These are phyloP conservation scores for Spea multiplicata DNA, from an alignment of 2,113 vertebrate species.

Conservation along the genomic window DNA sequence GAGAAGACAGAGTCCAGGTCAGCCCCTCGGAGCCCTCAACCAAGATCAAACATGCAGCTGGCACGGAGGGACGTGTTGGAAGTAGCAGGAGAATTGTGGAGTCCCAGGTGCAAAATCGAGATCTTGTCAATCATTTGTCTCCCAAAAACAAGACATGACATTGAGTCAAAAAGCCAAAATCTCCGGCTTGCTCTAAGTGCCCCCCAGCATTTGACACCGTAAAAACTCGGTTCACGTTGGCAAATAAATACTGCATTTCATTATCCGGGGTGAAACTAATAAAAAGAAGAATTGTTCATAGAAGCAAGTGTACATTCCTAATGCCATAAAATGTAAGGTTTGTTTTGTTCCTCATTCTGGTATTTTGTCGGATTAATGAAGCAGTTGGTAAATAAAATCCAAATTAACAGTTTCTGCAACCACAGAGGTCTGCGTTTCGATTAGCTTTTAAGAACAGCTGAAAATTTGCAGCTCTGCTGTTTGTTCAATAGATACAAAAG, in stretches of 20 bases:
- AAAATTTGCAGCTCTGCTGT: not conserved
- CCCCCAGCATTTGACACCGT: conserved; percentile 54
- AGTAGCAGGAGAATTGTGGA: conserved; percentile 42
- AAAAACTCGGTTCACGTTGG: conserved; percentile 56
- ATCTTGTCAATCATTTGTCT: conserved; percentile 58
- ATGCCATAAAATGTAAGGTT: not conserved
- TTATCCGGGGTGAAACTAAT: conserved; percentile 3
- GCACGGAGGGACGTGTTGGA: conserved; percentile 41
- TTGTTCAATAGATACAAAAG: not conserved
- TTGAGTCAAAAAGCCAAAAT: conserved; percentile 54
- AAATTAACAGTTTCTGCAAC: conserved; percentile 3
- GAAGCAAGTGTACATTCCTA: not conserved
- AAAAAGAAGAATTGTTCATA: not conserved
- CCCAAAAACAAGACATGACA: conserved; percentile 52
- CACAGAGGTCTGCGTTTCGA: not conserved
- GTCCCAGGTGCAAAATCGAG: conserved; percentile 53
- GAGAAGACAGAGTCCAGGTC: conserved; percentile 23
- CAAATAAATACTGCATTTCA: conserved; percentile 41
- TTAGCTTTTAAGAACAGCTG: not conserved
- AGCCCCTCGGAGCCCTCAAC: conserved; percentile 30
- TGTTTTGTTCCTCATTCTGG: not conserved
- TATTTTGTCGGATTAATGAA: conserved; percentile 9
- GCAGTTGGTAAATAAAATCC: conserved; percentile 8
- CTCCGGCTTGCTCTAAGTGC: conserved; percentile 46
- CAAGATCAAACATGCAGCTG: conserved; percentile 61